Percentiles rank a stretch among this genome's conserved stretches.
Conservation (phyloP, 2,888 invertebrate species). For the Biston stratarius region DNA sequence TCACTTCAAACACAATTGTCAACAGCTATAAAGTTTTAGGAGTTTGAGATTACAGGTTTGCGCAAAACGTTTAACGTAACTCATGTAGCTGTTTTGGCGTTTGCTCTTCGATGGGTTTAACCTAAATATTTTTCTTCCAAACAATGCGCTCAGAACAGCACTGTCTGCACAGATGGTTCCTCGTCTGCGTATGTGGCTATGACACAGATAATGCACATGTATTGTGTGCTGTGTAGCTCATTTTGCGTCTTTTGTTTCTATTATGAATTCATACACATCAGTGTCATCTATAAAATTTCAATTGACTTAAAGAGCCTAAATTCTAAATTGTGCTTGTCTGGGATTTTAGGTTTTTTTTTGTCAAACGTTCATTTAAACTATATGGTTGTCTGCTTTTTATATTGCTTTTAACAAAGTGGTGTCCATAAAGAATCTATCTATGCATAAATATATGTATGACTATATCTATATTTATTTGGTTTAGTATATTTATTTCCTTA, state of each 20-base stretch:
- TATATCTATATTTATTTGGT: too few relatives aligned
- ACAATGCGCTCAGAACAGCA: conserved; percentile 39
- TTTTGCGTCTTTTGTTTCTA: conserved; percentile 48
- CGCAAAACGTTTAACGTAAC: conserved; percentile 39
- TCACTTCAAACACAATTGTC: conserved; percentile 55
- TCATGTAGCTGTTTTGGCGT: conserved; percentile 12
- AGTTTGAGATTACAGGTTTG: conserved; percentile 46
- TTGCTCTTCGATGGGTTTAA: conserved; percentile 21
- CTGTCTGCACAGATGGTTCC: conserved; percentile 59
- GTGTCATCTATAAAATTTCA: conserved; percentile 4
- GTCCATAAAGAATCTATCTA: too few relatives aligned
- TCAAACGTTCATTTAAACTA: too few relatives aligned
- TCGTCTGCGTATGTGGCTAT: conserved; percentile 50
- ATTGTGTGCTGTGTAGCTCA: conserved; percentile 44
- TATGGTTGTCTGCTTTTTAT: too few relatives aligned
- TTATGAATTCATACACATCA: conserved; percentile 23
- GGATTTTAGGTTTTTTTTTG: too few relatives aligned
- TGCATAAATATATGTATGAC: too few relatives aligned
- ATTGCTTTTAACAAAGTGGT: too few relatives aligned
- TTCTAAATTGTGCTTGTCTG: neutral
- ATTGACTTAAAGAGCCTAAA: neutral
- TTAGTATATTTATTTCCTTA: too few relatives aligned
- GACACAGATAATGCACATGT: conserved; percentile 59
- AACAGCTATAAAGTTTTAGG: conserved; percentile 53
- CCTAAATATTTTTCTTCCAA: conserved; percentile 38